Evolutionary conservation across 2,888 invertebrate species (phyloP), one percentile per base, ranked within the genome.

Genomic region (Andrena marginata): DNA sequence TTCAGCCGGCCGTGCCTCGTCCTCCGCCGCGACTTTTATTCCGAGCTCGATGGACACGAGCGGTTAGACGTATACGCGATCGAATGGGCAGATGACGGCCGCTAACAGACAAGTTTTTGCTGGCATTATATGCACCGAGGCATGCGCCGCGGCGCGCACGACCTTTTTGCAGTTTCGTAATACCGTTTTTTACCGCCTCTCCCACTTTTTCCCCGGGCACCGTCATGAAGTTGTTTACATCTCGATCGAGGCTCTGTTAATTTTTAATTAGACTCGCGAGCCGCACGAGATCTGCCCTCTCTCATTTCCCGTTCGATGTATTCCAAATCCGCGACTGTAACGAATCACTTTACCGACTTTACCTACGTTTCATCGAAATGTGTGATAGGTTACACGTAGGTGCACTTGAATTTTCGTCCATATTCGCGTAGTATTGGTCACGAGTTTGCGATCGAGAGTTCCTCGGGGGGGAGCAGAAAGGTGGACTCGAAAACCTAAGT

Each of bases 61-160:
- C 5, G 75, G 72, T 78, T 75, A 74, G 83, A 76, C 64, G 67
- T 8, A 20, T 56, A 77, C 63, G 77, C 75, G 77, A 59, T 67
- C 78, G 64, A 81, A 81, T 83, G 72, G 80, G 75, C 77, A 82
- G 74, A 67, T 85, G 87, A 86, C 85, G 86, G 76, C 80, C 78
- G 77, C 74, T 80, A 88, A 83, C 80, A 87, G 85, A 87, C 89
- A 73, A 87, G 87, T 90, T 91, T 90, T 91, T 91, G 80, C 77
- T n/a, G 23, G 56, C 74, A 82, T 79, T 85, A 82, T 87, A 80
- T 76, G 83, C 87, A 88, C 56, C 42, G 65, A 83, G 87, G 82
- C 86, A 83, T 82, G 84, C 71, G 84, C 83, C 82, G 80, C 74
- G 56, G 59, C 72, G 33, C 70, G 49, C 67, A 69, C 74, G 54